Evolutionary conservation across 2,888 invertebrate genomes (phyloP).

Genomic region (Aphrophora alni): DNA sequence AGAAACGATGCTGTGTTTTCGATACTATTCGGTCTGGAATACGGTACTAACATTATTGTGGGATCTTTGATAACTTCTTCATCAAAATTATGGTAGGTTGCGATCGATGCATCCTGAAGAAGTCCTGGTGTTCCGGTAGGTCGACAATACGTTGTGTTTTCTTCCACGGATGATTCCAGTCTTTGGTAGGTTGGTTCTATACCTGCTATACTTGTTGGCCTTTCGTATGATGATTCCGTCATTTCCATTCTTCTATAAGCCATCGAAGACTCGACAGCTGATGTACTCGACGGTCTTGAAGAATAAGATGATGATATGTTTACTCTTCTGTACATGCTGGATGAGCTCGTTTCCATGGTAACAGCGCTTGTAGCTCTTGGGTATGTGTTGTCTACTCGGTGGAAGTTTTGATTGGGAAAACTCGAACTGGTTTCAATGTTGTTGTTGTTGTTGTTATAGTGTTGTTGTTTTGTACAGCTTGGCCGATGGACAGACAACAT

Average conservation of each 20-base stretch:
- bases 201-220: constrained; percentile 2
- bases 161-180: constrained; percentile 17
- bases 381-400: constrained; percentile 13
- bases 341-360: constrained; percentile 12
- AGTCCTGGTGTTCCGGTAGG: background rate
- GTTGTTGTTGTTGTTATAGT: constrained; percentile 20
- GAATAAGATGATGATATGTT: background rate
- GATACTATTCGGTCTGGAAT: constrained; percentile 6
- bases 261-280: constrained; percentile 22
- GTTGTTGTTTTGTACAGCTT: constrained; percentile 65
- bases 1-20: constrained; percentile 13
- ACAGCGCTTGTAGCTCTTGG: constrained; percentile 18
- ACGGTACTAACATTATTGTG: background rate
- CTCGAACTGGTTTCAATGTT: constrained; percentile 17
- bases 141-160: constrained; percentile 21
- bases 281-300: background rate
- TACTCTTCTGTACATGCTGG: constrained; percentile 14
- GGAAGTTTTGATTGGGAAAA: constrained; percentile 1
- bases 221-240: background rate
- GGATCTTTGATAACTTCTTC: constrained; percentile 15
- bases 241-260: constrained; percentile 36
- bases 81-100: constrained; percentile 29
- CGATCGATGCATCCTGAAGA: background rate
- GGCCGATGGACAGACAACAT: constrained; percentile 79
- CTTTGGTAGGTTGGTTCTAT: constrained; percentile 35